Base-by-base conservation (phyloP, 1,140 invertebrate genomes). In the Oreohelix idahoensis region DNA sequence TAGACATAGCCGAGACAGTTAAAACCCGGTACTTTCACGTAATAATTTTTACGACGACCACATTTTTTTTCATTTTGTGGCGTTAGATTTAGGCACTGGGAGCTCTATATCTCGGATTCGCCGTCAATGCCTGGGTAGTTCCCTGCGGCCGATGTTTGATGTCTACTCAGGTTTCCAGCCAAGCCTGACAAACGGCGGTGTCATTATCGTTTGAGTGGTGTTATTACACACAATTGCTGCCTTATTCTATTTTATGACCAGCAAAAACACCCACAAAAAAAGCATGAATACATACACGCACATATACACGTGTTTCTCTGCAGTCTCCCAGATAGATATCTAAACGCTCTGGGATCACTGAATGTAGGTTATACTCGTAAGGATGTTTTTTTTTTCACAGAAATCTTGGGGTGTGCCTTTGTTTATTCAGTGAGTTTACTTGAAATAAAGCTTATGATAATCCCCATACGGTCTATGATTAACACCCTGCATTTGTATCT, bases 141-240 rank as follows among this genome's bases (percentile, higher is more conserved):
- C 15, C 53, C 26, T 5, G 53, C 8, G 53, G 2, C 53, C 5
- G 26, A 4, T 58, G 53, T 58, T 58, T 58, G 53, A 58, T 23
- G 53, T n/a, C 53, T 15, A 5, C 26, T 58, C 53, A n/a, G 5
- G 26, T 58, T 58, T 58, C 53, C 26, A 15, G 26, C n/a, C 53
- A 15, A 58, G 5, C 53, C 26, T 23, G 2, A n/a, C 15, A 58
- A 58, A 58, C 26, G 26, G 8, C 26, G 26, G 53, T n/a, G 53
- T 58, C 26, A 58, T 58, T 58, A 58, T 23, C 53, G 5, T 23
- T 58, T 58, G 53, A 58, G 53, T 58, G 53, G 53, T 49, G 53
- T 58, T 58, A 58, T 58, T 58, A 58, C 53, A n/a, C 53, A 58
- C 53, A 58, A 58, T 58, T 58, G 53, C 26, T 58, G 53, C 53